These are phyloP conservation scores for Macrophya annulata DNA, from an alignment of 2,888 invertebrate species.

Conservation along the genomic window DNA sequence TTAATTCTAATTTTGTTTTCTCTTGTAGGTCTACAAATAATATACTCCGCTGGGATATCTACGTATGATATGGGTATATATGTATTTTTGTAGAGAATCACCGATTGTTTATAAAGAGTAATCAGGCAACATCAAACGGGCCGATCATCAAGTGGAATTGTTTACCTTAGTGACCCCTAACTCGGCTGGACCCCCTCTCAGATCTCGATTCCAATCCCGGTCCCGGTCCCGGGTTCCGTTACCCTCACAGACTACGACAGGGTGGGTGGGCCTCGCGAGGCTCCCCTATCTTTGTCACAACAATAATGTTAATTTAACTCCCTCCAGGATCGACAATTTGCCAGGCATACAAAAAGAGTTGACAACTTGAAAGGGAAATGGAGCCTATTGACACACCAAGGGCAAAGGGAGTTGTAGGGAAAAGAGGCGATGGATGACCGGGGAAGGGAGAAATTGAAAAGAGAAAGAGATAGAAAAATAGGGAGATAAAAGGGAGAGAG, in stretches of 20 bases:
- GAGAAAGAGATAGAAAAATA: background rate
- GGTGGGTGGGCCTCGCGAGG: slow-evolving; percentile 67
- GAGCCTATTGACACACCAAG: slow-evolving; percentile 78
- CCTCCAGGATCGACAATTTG: slow-evolving; percentile 75
- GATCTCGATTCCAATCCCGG: slow-evolving; percentile 34
- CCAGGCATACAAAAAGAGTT: slow-evolving; percentile 79
- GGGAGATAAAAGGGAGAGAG: slow-evolving; percentile 4
- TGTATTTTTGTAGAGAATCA: slow-evolving; percentile 70
- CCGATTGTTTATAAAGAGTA: slow-evolving; percentile 78
- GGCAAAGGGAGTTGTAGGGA: slow-evolving; percentile 60
- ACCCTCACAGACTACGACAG: slow-evolving; percentile 65
- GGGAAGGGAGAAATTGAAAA: background rate
- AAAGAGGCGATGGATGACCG: slow-evolving; percentile 12
- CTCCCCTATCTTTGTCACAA: slow-evolving; percentile 76
- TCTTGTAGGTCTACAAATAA: slow-evolving; percentile 1
- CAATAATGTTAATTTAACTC: slow-evolving; percentile 79
- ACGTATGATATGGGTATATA: background rate
- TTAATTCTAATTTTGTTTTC: background rate
- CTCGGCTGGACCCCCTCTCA: slow-evolving; percentile 63
- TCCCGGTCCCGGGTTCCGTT: slow-evolving; percentile 4
- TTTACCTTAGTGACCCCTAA: slow-evolving; percentile 72
- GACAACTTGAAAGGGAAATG: slow-evolving; percentile 80
- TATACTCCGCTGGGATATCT: background rate
- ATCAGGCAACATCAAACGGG: slow-evolving; percentile 79
- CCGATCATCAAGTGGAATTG: slow-evolving; percentile 79